Evolutionary conservation across 2,113 vertebrate species (phyloP).

Genomic region (Gambusia affinis): DNA sequence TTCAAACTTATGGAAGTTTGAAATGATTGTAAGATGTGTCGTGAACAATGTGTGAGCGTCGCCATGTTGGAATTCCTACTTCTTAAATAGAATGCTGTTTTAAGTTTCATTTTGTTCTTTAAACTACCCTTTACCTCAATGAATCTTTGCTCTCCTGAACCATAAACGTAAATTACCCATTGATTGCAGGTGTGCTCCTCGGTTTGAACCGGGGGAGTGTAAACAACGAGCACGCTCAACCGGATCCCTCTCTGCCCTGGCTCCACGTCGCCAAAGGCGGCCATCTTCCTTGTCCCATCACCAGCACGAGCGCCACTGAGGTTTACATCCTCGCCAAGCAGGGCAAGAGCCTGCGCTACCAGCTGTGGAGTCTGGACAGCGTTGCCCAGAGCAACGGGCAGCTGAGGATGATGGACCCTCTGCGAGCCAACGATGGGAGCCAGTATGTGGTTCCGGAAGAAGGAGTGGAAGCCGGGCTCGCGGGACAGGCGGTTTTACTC

Average conservation of each 20-base stretch:
- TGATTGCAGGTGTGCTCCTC: slow-evolving; percentile 72
- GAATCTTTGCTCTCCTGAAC: background rate
- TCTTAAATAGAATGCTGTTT: too few species aligned
- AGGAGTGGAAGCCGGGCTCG: slow-evolving; percentile 83
- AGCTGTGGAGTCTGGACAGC: slow-evolving; percentile 84
- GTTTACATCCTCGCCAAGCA: slow-evolving; percentile 85
- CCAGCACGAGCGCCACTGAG: slow-evolving; percentile 38
- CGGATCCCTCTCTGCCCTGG: slow-evolving; percentile 74
- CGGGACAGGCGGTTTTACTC: slow-evolving; percentile 84
- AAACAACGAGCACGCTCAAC: slow-evolving; percentile 18
- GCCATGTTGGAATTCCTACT: too few species aligned
- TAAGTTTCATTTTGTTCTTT: background rate
- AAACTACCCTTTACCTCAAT: background rate
- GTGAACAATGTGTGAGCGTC: too few species aligned
- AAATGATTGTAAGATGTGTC: too few species aligned
- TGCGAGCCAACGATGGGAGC: slow-evolving; percentile 76
- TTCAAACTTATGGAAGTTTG: too few species aligned
- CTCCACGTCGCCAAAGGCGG: slow-evolving; percentile 42
- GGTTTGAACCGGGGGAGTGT: slow-evolving; percentile 60
- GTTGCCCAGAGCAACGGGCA: slow-evolving; percentile 86
- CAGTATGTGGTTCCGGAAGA: slow-evolving; percentile 84
- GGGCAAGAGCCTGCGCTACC: slow-evolving; percentile 89
- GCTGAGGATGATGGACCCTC: slow-evolving; percentile 83
- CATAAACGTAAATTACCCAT: background rate
- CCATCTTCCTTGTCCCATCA: slow-evolving; percentile 29